Percentiles rank a stretch among this genome's conserved stretches.
These are phyloP conservation scores for Wiebesia pumilae DNA, from an alignment of 1,140 invertebrate species.

Conservation along the genomic window DNA sequence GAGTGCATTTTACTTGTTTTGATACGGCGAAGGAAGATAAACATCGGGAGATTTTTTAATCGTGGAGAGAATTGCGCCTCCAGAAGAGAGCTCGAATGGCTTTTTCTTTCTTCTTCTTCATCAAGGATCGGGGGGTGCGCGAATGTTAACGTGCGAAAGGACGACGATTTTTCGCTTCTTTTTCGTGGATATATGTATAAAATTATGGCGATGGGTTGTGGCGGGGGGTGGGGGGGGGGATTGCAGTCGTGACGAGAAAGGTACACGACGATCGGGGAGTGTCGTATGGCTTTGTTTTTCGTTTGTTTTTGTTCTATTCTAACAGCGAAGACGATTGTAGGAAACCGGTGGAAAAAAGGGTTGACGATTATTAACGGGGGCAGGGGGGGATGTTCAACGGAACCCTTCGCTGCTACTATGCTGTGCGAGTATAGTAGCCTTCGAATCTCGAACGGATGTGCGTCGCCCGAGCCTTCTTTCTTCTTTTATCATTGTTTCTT, in stretches of 20 bases:
- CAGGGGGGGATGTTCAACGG: background rate
- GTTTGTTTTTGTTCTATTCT: constrained; percentile 1
- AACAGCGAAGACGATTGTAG: constrained; percentile 17
- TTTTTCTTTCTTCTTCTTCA: constrained; percentile 47
- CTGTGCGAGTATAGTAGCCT: constrained; percentile 2
- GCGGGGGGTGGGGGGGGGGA: no score
- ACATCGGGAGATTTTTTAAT: background rate
- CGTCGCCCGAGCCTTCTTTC: background rate
- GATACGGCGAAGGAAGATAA: background rate
- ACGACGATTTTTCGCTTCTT: background rate
- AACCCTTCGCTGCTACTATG: background rate
- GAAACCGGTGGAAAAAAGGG: constrained; percentile 46
- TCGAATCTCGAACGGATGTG: constrained; percentile 49
- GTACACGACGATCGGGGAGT: background rate
- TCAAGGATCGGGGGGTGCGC: no score
- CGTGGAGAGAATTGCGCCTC: constrained; percentile 27
- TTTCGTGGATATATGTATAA: constrained; percentile 14
- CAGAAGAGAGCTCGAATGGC: background rate
- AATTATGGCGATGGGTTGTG: no score
- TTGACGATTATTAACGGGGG: background rate
- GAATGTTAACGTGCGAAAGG: background rate
- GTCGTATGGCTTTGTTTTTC: constrained; percentile 3
- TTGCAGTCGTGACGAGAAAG: background rate
- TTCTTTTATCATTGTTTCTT: background rate
- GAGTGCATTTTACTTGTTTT: constrained; percentile 21